These are phyloP conservation scores for Drosophila sechellia DNA, from an alignment of 1,140 invertebrate genomes.

Conservation along the genomic window DNA sequence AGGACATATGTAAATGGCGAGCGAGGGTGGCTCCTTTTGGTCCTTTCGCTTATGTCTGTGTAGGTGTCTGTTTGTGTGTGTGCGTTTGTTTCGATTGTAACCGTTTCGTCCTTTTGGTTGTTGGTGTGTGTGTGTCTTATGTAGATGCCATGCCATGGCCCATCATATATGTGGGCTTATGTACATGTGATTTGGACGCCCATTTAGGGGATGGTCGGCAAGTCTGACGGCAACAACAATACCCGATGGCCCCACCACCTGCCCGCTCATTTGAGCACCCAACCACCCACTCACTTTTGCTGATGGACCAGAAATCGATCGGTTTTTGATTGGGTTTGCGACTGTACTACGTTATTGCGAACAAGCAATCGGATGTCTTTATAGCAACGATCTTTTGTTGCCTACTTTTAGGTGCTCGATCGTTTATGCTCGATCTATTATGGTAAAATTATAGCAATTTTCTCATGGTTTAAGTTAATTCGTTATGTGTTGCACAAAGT, in stretches of 20 bases:
- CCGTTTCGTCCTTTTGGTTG: slow-evolving; percentile 8
- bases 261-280: background rate
- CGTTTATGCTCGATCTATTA: background rate
- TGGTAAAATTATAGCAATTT: background rate
- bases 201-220: slow-evolving; percentile 44
- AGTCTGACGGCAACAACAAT: slow-evolving; percentile 11
- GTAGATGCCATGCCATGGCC: slow-evolving; percentile 6
- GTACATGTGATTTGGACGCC: slow-evolving; percentile 31
- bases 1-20: slow-evolving; percentile 65
- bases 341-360: slow-evolving; percentile 36
- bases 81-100: slow-evolving; percentile 18
- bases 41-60: slow-evolving; percentile 10
- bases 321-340: slow-evolving; percentile 29
- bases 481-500: too few relatives aligned
- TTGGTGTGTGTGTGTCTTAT: slow-evolving; percentile 12
- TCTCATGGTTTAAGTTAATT: background rate
- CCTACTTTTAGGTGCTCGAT: slow-evolving; percentile 49
- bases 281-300: background rate
- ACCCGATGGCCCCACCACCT: slow-evolving; percentile 35
- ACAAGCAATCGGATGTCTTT: background rate
- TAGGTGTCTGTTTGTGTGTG: slow-evolving; percentile 5
- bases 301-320: slow-evolving; percentile 26
- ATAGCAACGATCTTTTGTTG: slow-evolving; percentile 56
- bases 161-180: slow-evolving; percentile 29
- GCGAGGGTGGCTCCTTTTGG: slow-evolving; percentile 62